Conservation (phyloP, 92 coral and sea anemone genomes). For the Montipora capitata region DNA sequence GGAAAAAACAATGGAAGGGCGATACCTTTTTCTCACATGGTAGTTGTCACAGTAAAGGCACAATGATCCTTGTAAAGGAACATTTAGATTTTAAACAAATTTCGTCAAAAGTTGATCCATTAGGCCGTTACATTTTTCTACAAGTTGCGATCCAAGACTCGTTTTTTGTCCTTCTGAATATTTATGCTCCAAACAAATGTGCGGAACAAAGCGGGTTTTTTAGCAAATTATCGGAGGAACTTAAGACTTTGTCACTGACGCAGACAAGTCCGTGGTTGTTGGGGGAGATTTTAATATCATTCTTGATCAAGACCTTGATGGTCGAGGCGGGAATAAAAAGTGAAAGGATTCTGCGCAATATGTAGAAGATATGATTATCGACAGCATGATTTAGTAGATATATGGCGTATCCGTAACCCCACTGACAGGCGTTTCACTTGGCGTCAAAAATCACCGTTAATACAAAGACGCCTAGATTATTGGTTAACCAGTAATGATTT, state of each 20-base stretch:
- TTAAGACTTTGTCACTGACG: not conserved
- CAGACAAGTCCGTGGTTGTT: not conserved
- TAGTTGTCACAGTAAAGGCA: too few relatives aligned
- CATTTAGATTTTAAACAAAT: not conserved
- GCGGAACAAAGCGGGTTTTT: slow-evolving; percentile 4
- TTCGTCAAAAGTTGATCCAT: not conserved
- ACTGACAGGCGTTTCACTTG: not conserved
- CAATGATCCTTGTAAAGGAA: too few relatives aligned
- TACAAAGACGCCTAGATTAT: too few relatives aligned
- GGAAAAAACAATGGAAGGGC: too few relatives aligned
- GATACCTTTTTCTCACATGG: too few relatives aligned
- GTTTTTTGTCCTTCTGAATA: not conserved
- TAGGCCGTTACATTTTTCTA: slow-evolving; percentile 4
- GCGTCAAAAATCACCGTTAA: not conserved
- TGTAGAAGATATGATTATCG: too few relatives aligned
- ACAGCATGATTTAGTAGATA: too few relatives aligned
- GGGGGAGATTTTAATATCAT: too few relatives aligned
- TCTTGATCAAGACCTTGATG: too few relatives aligned
- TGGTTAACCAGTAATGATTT: too few relatives aligned
- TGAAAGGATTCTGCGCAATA: too few relatives aligned
- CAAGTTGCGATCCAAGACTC: not conserved
- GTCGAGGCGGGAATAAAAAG: too few relatives aligned
- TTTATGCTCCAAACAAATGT: slow-evolving; percentile 1
- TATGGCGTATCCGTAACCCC: not conserved
- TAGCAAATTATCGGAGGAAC: not conserved